Evolutionary conservation across 2,888 invertebrate species (phyloP), one percentile per base, ranked within the genome.

Genomic region (Tenthredo notha): DNA sequence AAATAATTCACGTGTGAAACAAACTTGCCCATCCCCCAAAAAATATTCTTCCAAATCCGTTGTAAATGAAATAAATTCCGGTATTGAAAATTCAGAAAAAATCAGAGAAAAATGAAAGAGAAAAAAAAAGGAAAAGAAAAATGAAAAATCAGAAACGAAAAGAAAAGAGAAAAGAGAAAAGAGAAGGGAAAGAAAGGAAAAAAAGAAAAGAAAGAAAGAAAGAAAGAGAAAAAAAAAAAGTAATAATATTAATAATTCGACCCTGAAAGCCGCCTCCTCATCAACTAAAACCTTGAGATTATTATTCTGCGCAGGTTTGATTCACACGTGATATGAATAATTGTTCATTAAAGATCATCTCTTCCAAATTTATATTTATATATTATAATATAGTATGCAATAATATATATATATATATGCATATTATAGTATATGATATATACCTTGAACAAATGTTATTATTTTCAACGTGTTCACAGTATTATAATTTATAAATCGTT

Each of bases 1-100:
- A 88, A 47, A 47, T 47, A 47, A 86, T 87, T 90, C 88, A 90
- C 87, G 89, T 86, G 87, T 87, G 88, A 88, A 88, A 88, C 87
- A 88, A 89, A 87, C 86, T 88, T 87, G 86, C 86, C 86, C 86
- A 67, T 85, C 84, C 84, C 86, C 84, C 29, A 43, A 21, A 47
- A 47, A 47, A 47, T 47, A 54, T 54, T 54, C 54, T 6, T 54
- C 54, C 70, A 15, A 37, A 37, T n/a, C 37, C 70, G 29, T 21
- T 21, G 37, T 33, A 77, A 65, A 80, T 43, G 74, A 9, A 37
- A 84, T 70, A 43, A 54, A 43, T 70, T 54, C 82, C 85, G 50
- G 61, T 85, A 78, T 67, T 12, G n/a, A 6, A 29, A 67, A 67
- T 6, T 7, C 18, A 33, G n/a, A 2, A 29, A 18, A 54, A 7